Conservation (phyloP, 2,888 invertebrate species). For the Acronicta aceris region DNA sequence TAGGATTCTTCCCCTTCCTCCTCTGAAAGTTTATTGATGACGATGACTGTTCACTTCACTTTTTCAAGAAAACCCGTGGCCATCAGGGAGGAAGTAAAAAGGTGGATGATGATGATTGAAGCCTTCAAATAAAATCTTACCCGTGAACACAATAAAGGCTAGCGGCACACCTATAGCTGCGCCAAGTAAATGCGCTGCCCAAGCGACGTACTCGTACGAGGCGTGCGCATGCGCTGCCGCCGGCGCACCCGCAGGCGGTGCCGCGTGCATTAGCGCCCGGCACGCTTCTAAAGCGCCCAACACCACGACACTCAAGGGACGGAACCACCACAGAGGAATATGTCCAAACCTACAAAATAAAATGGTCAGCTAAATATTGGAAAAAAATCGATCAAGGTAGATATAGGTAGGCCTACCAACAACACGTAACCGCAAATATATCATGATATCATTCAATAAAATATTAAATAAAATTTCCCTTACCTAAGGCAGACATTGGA, state of each 20-base stretch:
- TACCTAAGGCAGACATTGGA: constrained; percentile 93
- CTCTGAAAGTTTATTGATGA: too few species aligned
- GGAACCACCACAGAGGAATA: constrained; percentile 87
- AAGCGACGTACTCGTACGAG: constrained; percentile 85
- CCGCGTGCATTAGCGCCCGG: constrained; percentile 77
- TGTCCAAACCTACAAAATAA: constrained; percentile 73
- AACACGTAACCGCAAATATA: neutral
- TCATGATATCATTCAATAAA: neutral
- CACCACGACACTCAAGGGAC: constrained; percentile 90
- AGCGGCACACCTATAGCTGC: constrained; percentile 91
- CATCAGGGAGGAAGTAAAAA: too few species aligned
- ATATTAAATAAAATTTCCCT: neutral
- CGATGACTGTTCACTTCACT: too few species aligned
- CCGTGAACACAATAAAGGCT: constrained; percentile 89
- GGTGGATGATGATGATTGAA: neutral
- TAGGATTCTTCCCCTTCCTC: too few species aligned
- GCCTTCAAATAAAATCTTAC: constrained; percentile 57
- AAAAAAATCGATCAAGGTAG: too few species aligned
- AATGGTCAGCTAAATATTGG: constrained; percentile 1
- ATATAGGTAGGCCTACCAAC: too few species aligned
- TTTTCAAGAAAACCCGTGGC: too few species aligned
- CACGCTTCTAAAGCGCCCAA: constrained; percentile 90
- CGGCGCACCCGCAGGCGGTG: constrained; percentile 33
- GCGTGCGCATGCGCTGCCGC: constrained; percentile 51
- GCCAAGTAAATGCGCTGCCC: constrained; percentile 93